Evolutionary conservation across 2,888 invertebrate species (phyloP).

Genomic region (Andrena marginata): DNA sequence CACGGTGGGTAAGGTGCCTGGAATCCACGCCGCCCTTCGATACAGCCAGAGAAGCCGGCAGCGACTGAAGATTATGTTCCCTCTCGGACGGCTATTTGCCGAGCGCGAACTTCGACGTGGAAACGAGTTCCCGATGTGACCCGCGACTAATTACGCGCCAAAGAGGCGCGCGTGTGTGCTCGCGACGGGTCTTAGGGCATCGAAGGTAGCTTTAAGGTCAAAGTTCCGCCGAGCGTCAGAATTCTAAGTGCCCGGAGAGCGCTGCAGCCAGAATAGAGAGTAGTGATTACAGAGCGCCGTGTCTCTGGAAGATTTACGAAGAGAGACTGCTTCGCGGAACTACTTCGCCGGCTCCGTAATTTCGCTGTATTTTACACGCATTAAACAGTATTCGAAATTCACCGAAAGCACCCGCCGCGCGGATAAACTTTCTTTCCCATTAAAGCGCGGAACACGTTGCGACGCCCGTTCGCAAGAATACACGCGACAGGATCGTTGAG

Average conservation of each 20-base stretch:
- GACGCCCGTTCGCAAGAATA: too few relatives aligned
- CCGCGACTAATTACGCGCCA: slow-evolving; percentile 33
- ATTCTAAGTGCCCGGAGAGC: slow-evolving; percentile 14
- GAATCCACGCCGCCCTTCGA: neutral
- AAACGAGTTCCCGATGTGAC: slow-evolving; percentile 27
- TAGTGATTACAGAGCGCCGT: slow-evolving; percentile 14
- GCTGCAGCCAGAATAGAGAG: slow-evolving; percentile 20
- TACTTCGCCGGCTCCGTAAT: neutral
- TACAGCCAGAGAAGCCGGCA: neutral
- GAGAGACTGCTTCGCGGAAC: neutral
- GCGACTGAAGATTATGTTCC: slow-evolving; percentile 13
- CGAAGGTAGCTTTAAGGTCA: slow-evolving; percentile 26
- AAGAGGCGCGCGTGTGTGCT: slow-evolving; percentile 13
- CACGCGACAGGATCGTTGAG: too few relatives aligned
- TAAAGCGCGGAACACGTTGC: too few relatives aligned
- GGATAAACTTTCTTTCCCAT: too few relatives aligned
- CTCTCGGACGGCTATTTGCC: neutral
- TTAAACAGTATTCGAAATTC: neutral
- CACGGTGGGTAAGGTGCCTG: neutral
- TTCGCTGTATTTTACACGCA: neutral
- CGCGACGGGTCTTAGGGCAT: slow-evolving; percentile 2
- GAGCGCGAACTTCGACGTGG: slow-evolving; percentile 16
- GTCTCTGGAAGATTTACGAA: slow-evolving; percentile 21
- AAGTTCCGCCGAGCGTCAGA: slow-evolving; percentile 17
- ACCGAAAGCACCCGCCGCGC: neutral